Conservation (phyloP, 2,888 invertebrate genomes). For the Boloria euphrosyne region DNA sequence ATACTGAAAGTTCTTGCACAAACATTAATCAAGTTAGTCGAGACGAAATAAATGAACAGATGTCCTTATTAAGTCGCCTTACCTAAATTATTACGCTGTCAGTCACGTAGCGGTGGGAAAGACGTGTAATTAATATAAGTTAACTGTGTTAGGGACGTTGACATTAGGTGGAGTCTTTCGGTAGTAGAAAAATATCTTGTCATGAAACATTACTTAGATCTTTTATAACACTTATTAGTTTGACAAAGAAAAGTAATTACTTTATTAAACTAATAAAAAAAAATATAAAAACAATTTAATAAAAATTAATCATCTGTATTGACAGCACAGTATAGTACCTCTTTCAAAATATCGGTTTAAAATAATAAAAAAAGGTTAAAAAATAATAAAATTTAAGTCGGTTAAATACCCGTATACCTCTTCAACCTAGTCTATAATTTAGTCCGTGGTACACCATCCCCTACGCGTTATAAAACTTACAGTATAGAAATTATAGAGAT, state of each 20-base stretch:
- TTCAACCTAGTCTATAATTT: background rate
- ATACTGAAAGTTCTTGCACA: too few species aligned
- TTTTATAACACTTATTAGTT: conserved; percentile 1
- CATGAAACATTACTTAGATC: conserved; percentile 1
- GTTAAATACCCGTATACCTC: too few species aligned
- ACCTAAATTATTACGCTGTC: conserved; percentile 45
- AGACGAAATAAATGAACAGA: conserved; percentile 41
- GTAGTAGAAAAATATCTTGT: conserved; percentile 19
- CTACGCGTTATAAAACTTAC: background rate
- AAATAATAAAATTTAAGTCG: too few species aligned
- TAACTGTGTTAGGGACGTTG: conserved; percentile 39
- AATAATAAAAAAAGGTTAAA: too few species aligned
- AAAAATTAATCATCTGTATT: too few species aligned
- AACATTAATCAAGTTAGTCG: conserved; percentile 39
- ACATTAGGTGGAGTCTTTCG: conserved; percentile 13
- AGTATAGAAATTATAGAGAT: too few species aligned
- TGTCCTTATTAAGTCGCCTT: conserved; percentile 44
- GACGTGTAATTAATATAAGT: conserved; percentile 50
- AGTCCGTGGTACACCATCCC: too few species aligned
- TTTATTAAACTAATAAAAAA: too few species aligned
- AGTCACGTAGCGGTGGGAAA: conserved; percentile 45
- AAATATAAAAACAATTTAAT: too few species aligned
- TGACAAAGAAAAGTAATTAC: background rate
- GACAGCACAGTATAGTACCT: too few species aligned
- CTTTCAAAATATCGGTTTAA: too few species aligned